phyloP scores from a whole-genome alignment of 2,888 invertebrate species.

The Griposia aprilina region DNA sequence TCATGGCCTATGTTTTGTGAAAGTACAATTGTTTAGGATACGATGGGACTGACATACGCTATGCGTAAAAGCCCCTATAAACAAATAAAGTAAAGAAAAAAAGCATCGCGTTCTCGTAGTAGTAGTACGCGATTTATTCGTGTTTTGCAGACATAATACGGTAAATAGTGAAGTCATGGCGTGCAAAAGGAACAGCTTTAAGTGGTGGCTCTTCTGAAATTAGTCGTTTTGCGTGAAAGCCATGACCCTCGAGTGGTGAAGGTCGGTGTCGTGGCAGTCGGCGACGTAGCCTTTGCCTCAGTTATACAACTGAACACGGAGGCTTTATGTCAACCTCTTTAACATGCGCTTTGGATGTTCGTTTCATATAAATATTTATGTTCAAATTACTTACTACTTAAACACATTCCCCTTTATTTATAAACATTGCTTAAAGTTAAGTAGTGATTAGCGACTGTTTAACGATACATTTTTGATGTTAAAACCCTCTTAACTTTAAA shows the following conservation, averaged over 20 bases:
- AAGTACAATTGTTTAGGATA: too few relatives aligned
- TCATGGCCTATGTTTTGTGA: too few relatives aligned
- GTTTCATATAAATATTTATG: conserved; percentile 29
- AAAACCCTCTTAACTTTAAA: too few relatives aligned
- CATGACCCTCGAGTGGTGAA: conserved; percentile 78
- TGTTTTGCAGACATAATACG: conserved; percentile 73
- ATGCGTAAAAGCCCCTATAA: too few relatives aligned
- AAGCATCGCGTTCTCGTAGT: conserved; percentile 62
- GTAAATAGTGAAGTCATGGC: conserved; percentile 71
- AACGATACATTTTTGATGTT: too few relatives aligned
- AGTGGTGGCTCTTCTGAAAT: conserved; percentile 75
- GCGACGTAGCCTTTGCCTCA: conserved; percentile 75
- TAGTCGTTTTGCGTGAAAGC: conserved; percentile 79
- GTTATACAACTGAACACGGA: conserved; percentile 53
- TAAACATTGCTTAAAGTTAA: too few relatives aligned
- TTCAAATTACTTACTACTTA: conserved; percentile 11
- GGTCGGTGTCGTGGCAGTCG: conserved; percentile 82
- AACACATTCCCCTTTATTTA: too few relatives aligned
- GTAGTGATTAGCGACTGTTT: too few relatives aligned
- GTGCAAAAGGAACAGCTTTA: conserved; percentile 77
- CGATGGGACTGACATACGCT: too few relatives aligned
- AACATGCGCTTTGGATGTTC: conserved; percentile 47
- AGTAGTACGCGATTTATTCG: conserved; percentile 63
- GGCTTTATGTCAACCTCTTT: conserved; percentile 47
- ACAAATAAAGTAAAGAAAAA: too few relatives aligned